Evolutionary conservation across 2,888 invertebrate genomes (phyloP).

Genomic region (Argyresthia goedartella): DNA sequence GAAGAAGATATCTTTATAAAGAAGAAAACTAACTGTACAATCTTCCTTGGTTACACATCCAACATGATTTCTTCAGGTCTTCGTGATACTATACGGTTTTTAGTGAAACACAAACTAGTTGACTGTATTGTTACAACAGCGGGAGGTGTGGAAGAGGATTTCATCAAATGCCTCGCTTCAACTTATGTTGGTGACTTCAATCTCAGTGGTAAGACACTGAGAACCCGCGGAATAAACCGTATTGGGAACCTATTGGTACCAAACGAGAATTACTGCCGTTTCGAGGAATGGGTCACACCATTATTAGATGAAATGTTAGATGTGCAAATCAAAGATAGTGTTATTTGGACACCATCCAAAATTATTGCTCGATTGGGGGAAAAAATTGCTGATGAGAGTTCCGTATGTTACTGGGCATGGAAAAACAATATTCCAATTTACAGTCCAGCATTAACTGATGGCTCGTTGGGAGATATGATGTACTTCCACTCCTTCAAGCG

Average conservation of each 20-base stretch:
- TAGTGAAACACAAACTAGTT: constrained; percentile 75
- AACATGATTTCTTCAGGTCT: constrained; percentile 97
- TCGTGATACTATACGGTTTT: constrained; percentile 89
- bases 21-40: constrained; percentile 87
- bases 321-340: constrained; percentile 83
- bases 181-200: constrained; percentile 94
- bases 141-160: constrained; percentile 98
- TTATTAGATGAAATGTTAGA: constrained; percentile 89
- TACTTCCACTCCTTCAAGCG: constrained; percentile 96
- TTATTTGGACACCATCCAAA: constrained; percentile 86
- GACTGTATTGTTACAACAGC: constrained; percentile 98
- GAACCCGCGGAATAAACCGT: constrained; percentile 90
- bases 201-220: constrained; percentile 81
- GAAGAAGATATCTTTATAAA: constrained; percentile 86
- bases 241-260: constrained; percentile 94
- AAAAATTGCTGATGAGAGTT: constrained; percentile 89
- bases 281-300: constrained; percentile 98
- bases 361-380: constrained; percentile 82
- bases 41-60: constrained; percentile 97
- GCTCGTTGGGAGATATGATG: constrained; percentile 98
- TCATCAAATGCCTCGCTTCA: constrained; percentile 97
- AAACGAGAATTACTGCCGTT: constrained; percentile 97
- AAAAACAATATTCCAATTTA: constrained; percentile 97
- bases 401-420: constrained; percentile 97
- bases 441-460: constrained; percentile 98